These are phyloP conservation scores for Herpetotheres cachinnans DNA, from an alignment of 2,113 vertebrate species.

Conservation along the genomic window DNA sequence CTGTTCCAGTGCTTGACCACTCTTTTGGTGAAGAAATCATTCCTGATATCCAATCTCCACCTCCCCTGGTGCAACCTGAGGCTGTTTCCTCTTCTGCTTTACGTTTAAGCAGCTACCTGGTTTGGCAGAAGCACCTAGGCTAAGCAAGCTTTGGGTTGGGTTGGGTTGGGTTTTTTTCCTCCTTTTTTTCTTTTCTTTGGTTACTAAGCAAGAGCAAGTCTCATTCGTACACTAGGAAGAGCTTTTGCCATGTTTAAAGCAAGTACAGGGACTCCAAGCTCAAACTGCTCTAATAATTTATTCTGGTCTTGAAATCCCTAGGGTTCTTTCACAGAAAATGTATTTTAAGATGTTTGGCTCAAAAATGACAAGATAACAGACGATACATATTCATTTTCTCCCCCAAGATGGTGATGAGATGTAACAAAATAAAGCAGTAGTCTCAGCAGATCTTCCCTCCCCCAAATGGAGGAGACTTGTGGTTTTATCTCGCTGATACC, in stretches of 20 bases:
- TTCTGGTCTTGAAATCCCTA: slow-evolving; percentile 46
- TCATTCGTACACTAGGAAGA: background rate
- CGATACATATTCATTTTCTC: slow-evolving; percentile 35
- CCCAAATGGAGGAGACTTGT: background rate
- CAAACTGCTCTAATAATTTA: slow-evolving; percentile 48
- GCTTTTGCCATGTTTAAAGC: background rate
- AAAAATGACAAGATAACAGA: slow-evolving; percentile 47
- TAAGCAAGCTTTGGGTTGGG: background rate
- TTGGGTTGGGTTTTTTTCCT: accelerated
- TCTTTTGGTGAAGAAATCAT: no score
- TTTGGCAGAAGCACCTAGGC: background rate
- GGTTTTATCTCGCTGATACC: background rate
- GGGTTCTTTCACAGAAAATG: slow-evolving; percentile 46
- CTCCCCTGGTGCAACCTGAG: background rate
- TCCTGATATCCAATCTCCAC: no score
- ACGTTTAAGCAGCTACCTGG: background rate
- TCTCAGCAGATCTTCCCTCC: slow-evolving; percentile 8
- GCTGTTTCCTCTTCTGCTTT: background rate
- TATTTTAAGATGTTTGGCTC: slow-evolving; percentile 52
- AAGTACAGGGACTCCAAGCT: background rate
- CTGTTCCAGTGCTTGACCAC: no score
- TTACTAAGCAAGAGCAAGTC: background rate
- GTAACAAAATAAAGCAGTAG: slow-evolving; percentile 21
- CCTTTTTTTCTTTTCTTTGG: background rate
- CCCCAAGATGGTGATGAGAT: slow-evolving; percentile 35